Conservation (phyloP, 1,140 invertebrate genomes). For the Trichogramma pretiosum region DNA sequence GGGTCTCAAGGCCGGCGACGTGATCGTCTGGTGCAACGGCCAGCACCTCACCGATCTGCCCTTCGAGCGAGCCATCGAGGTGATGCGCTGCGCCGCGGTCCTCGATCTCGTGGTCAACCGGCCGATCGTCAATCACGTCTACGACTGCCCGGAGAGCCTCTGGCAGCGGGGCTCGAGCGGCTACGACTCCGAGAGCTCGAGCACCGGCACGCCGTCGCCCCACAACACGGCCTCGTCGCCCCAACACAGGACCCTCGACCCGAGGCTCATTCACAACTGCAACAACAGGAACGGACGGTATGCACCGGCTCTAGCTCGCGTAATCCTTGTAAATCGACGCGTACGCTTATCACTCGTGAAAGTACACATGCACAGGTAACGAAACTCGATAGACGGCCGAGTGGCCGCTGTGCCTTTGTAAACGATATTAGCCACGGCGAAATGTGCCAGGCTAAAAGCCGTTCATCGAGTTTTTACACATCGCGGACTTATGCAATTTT, state of each 20-base stretch:
- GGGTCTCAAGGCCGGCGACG: slow-evolving; percentile 82
- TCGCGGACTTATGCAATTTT: no score
- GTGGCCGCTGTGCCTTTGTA: no score
- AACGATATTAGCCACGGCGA: no score
- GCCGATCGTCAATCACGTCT: slow-evolving; percentile 33
- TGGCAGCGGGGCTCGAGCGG: slow-evolving; percentile 40
- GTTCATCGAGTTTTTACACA: slow-evolving; percentile 28
- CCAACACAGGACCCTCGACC: slow-evolving; percentile 24
- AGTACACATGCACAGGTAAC: no score
- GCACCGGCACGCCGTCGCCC: slow-evolving; percentile 27
- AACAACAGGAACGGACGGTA: slow-evolving; percentile 33
- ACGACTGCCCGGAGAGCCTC: slow-evolving; percentile 37
- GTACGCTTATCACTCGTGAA: no score
- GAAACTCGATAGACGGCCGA: no score
- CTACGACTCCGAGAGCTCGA: slow-evolving; percentile 40
- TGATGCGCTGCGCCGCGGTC: slow-evolving; percentile 37
- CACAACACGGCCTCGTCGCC: slow-evolving; percentile 27
- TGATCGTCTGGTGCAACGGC: slow-evolving; percentile 85
- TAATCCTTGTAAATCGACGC: no score
- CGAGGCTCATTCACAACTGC: slow-evolving; percentile 16
- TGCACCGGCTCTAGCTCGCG: no score
- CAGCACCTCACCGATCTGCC: slow-evolving; percentile 39
- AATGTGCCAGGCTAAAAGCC: no score
- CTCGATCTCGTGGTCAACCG: slow-evolving; percentile 39
- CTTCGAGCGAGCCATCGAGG: slow-evolving; percentile 40